Percentiles rank a stretch among this genome's conserved stretches.
These are phyloP conservation scores for Sakesphorus luctuosus DNA, from an alignment of 2,113 vertebrate genomes.

Conservation along the genomic window DNA sequence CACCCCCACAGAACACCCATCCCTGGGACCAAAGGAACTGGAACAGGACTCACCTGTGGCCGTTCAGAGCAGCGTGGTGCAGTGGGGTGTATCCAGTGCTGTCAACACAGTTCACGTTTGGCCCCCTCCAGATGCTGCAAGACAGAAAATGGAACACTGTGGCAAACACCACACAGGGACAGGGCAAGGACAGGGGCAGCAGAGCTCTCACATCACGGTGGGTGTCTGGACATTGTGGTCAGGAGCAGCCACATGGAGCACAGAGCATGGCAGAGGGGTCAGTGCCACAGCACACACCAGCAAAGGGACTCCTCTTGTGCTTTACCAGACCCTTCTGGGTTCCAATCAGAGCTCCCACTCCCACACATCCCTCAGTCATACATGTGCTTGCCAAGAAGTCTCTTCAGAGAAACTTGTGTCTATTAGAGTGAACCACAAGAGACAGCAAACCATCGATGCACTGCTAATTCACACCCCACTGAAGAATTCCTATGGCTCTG, in stretches of 20 bases:
- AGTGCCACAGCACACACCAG: not conserved
- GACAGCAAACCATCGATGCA: not conserved
- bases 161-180: not conserved
- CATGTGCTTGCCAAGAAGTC: not conserved
- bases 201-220: not conserved
- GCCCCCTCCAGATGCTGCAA: conserved; percentile 95
- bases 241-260: not conserved
- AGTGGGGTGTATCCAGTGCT: conserved; percentile 96
- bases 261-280: not conserved
- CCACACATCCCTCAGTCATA: not conserved
- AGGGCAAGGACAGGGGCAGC: not conserved
- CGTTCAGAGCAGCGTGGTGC: conserved; percentile 95
- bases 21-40: not conserved
- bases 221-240: not conserved
- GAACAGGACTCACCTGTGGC: conserved; percentile 86
- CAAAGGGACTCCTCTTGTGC: not conserved
- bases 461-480: not conserved
- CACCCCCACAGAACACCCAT: not conserved
- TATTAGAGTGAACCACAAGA: not conserved
- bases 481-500: not conserved
- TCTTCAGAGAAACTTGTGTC: not conserved
- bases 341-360: not conserved
- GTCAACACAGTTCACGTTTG: conserved; percentile 98
- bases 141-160: conserved; percentile 31
- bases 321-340: not conserved